Evolutionary conservation across 2,888 invertebrate genomes (phyloP).

Genomic region (Acholoe squamosa): DNA sequence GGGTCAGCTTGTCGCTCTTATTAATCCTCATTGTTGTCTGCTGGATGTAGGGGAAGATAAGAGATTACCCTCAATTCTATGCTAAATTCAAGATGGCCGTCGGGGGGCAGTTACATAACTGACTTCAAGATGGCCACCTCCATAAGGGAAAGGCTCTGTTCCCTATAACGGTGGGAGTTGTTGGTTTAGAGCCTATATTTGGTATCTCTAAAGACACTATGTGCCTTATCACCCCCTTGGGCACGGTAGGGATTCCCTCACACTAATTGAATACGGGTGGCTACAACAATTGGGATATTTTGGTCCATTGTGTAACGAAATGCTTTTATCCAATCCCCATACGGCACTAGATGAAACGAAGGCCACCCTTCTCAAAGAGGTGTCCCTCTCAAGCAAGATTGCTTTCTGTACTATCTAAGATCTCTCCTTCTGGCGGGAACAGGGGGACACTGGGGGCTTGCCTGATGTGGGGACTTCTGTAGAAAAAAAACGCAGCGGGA

Average conservation of each 20-base stretch:
- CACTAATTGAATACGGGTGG: constrained; percentile 48
- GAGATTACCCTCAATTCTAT: too few species aligned
- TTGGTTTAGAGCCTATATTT: constrained; percentile 33
- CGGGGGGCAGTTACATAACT: too few species aligned
- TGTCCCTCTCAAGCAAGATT: constrained; percentile 34
- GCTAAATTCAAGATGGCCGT: too few species aligned
- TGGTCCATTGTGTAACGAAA: constrained; percentile 62
- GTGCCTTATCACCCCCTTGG: constrained; percentile 33
- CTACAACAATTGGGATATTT: constrained; percentile 51
- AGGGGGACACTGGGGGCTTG: not conserved
- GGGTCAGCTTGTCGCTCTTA: too few species aligned
- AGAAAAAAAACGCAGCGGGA: constrained; percentile 18
- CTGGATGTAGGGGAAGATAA: too few species aligned
- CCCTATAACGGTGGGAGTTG: too few species aligned
- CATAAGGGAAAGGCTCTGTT: too few species aligned
- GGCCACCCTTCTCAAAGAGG: constrained; percentile 11
- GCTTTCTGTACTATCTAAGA: constrained; percentile 5
- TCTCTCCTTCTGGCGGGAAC: not conserved
- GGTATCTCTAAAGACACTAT: not conserved
- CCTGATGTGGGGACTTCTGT: not conserved
- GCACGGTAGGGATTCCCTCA: constrained; percentile 24
- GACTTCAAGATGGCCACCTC: too few species aligned
- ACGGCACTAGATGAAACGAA: constrained; percentile 45
- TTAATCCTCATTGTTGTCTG: too few species aligned
- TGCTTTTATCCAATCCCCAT: constrained; percentile 53